Base-by-base conservation (phyloP, 2,888 invertebrate species). In the Magallana nippona region DNA sequence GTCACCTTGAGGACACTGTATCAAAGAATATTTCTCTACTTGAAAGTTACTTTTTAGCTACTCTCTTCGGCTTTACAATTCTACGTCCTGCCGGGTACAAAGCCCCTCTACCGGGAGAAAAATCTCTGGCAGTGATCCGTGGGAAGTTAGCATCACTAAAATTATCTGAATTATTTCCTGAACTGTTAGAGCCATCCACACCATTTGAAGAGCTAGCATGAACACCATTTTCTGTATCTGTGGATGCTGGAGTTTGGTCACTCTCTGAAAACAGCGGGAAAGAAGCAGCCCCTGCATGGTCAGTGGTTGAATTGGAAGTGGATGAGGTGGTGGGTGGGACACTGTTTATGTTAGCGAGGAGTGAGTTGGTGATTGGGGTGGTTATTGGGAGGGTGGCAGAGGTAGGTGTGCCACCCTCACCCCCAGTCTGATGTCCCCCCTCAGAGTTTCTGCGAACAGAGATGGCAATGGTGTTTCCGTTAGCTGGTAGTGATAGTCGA, bases 91-190 rank as follows among this genome's bases (percentile, higher is more conserved):
- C 57, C 17, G 79, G 55, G 19, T n/a, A 55, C 10, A 71, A 5
- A 10, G 27, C 81, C 10, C 81, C 62, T 17, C 82, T 63, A 55
- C 55, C 55, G n/a, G 85, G 85, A n/a, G 85, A 85, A 55, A 85
- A 85, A 82, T 85, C 85, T 58, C 82, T 57, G 0, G 85, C 78
- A 44, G 85, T 83, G 55, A 85, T 83, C 79, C 78, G 78, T 27
- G 85, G 85, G 55, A 85, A 79, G 58, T 84, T 82, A 62, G 83
- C 83, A 55, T 83, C 63, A 60, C 62, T 78, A 58, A 85, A 83
- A 58, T 58, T 83, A 78, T 56, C n/a, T 13, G 63, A 44, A 22
- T 27, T 13, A 56, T 55, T 79, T 1, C 63, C 56, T 13, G 78
- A 82, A 19, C 27, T 60, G 3, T 44, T 63, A 19, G 11, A 15